A percentile compares a stretch with the other conserved stretches of the same genome.
These are phyloP conservation scores for Artibeus lituratus DNA, from an alignment of 2,797 vertebrate genomes.

Conservation along the genomic window DNA sequence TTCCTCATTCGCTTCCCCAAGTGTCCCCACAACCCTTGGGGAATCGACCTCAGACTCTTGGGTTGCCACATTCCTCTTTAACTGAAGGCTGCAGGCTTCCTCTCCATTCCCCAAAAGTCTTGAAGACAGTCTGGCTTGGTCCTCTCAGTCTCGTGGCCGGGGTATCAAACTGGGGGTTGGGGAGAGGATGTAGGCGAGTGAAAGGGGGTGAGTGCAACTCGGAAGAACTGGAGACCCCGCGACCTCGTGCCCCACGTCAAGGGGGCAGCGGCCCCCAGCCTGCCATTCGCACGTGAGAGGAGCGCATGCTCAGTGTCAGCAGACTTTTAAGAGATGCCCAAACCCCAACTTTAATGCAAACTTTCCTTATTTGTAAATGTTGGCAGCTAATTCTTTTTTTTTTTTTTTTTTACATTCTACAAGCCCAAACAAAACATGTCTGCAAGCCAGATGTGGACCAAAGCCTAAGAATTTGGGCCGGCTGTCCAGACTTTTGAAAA, in stretches of 20 bases:
- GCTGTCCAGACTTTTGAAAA: constrained; percentile 41
- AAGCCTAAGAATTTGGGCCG: not conserved
- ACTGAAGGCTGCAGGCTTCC: not conserved
- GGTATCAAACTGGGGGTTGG: not conserved
- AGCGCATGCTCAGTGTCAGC: not conserved
- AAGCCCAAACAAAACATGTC: not conserved
- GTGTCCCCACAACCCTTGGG: not conserved
- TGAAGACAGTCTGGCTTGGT: not conserved
- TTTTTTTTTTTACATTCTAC: not conserved
- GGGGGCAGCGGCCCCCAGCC: not conserved
- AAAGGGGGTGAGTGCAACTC: not conserved
- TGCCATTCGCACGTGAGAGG: not conserved
- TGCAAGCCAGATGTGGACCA: constrained; percentile 40
- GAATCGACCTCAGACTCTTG: not conserved
- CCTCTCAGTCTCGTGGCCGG: not conserved
- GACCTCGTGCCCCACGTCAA: not conserved
- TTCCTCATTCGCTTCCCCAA: not conserved
- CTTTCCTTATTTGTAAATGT: not conserved
- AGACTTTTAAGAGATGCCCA: not conserved
- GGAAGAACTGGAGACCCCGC: not conserved
- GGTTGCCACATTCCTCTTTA: not conserved
- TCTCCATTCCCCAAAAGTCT: not conserved
- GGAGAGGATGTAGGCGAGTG: not conserved
- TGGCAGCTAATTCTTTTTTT: not conserved
- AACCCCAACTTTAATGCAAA: not conserved